Evolutionary conservation across 2,888 invertebrate species (phyloP), one percentile per base, ranked within the genome.

Genomic region (Parnassius mnemosyne): DNA sequence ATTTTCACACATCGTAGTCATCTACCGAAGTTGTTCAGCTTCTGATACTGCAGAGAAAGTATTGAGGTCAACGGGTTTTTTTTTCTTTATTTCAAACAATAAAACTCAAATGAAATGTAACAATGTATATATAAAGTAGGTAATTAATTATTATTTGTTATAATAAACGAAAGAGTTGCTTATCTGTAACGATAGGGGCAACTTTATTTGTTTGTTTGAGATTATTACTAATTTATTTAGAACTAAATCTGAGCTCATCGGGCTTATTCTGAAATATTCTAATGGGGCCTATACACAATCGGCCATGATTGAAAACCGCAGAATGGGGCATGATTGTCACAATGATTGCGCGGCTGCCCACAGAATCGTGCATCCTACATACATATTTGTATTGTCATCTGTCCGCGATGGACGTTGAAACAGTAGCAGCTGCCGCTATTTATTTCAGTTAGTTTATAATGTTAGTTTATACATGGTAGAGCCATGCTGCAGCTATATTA

Each of bases 61-160:
- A 55, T 60, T 43, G 51, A 50, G 44, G 54, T 55, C 50, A 60
- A 60, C 54, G 25, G 20, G 50, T 55, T 55, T 49, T 52, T 25
- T 25, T 34, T 58, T 34, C 34, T 58, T 52, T 43, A 53, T 11
- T 56, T 58, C 10, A 58, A 58, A 44, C 2, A 44, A 52, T 58
- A 58, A 52, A 51, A 9, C n/a, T 50, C 3, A 50, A 50, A 50
- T 50, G 10, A 20, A 41, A 25, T 44, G 44, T 25, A 13, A 3
- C 12, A 7, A 34, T 7, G 34, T 34, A 34, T 34, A 34, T 34
- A 34, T 34, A 34, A 25, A 25, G 34, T 34, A 34, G 34, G 42
- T 9, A 50, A 16, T 57, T 3, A n/a, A 43, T 49, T 16, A 42
- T 50, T 58, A n/a, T 58, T 52, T 7, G 34, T 57, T 16, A 44